These are phyloP conservation scores for Ectobius pallidus DNA, from an alignment of 2,888 invertebrate species.

Conservation along the genomic window DNA sequence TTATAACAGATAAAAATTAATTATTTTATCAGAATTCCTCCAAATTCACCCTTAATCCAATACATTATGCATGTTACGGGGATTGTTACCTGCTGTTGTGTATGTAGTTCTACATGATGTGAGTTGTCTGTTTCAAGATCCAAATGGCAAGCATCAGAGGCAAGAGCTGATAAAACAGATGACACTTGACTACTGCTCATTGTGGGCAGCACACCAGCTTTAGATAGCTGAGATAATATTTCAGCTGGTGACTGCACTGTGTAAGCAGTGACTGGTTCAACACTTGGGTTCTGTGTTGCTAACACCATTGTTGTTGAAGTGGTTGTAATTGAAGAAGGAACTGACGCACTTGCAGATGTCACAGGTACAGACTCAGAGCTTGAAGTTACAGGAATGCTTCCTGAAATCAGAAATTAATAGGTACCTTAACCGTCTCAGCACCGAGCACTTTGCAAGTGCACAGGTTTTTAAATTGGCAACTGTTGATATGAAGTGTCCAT, in stretches of 20 bases:
- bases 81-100: slow-evolving; percentile 32
- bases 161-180: slow-evolving; percentile 44
- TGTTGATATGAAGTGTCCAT: too few species aligned
- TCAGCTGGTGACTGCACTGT: slow-evolving; percentile 40
- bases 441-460: too few species aligned
- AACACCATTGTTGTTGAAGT: background rate
- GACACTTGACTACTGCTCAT: slow-evolving; percentile 45
- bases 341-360: background rate
- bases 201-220: slow-evolving; percentile 40
- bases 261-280: slow-evolving; percentile 19
- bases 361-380: background rate
- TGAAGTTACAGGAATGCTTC: background rate
- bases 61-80: too few species aligned
- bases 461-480: too few species aligned
- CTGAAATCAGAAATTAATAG: too few species aligned
- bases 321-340: background rate
- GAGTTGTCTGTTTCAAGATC: slow-evolving; percentile 35
- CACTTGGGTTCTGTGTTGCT: background rate
- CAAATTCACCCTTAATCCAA: too few species aligned
- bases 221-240: slow-evolving; percentile 37
- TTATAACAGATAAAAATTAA: too few species aligned
- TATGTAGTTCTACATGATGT: slow-evolving; percentile 32
- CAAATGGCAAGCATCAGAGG: slow-evolving; percentile 35
- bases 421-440: too few species aligned
- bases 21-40: too few species aligned